Conservation (phyloP, 35 echinoderm and acorn worm genomes). For the Lytechinus pictus region DNA sequence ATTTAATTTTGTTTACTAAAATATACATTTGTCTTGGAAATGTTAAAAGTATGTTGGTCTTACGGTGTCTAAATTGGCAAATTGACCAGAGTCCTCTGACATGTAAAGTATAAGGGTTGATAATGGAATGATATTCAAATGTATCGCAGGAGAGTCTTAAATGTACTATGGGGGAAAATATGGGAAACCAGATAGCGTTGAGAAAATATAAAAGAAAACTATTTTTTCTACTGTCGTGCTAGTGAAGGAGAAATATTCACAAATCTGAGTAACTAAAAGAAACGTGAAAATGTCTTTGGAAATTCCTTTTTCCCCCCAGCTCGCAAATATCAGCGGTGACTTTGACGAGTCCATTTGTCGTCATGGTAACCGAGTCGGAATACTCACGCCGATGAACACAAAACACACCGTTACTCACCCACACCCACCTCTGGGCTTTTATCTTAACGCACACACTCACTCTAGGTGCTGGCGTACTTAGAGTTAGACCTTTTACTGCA, state of each 20-base stretch:
- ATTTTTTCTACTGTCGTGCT: background rate
- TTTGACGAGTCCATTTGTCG: conserved; percentile 56
- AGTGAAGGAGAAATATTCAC: background rate
- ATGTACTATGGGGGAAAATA: background rate
- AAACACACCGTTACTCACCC: background rate
- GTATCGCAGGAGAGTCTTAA: background rate
- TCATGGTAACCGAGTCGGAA: conserved; percentile 43
- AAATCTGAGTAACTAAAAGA: background rate
- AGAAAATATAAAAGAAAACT: background rate
- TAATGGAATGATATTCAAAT: background rate
- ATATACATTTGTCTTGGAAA: no score
- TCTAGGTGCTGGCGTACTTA: background rate
- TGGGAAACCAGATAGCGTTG: background rate
- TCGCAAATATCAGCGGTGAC: conserved; percentile 42
- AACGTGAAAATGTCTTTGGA: conserved; percentile 43
- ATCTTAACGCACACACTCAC: conserved; percentile 17
- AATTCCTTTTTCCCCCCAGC: background rate
- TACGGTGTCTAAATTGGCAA: no score
- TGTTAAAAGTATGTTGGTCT: no score
- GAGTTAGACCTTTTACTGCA: background rate
- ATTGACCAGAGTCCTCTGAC: no score
- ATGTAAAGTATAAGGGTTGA: no score
- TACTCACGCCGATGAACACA: conserved; percentile 26
- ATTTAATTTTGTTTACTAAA: no score
- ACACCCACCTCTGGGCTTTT: background rate